Conservation (phyloP, 2,888 invertebrate genomes). For the Machimus rusticus region DNA sequence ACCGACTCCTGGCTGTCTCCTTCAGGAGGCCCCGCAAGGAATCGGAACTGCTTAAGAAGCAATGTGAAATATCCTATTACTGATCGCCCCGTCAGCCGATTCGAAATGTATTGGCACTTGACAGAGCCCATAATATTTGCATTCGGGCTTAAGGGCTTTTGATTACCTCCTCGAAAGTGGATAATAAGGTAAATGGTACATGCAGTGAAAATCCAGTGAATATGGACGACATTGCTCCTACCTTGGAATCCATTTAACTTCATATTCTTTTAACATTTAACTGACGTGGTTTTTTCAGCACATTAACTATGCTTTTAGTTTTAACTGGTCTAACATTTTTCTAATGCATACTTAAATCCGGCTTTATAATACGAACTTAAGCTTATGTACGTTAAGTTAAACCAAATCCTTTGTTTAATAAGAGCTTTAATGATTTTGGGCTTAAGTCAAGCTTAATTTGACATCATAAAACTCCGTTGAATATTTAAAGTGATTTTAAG, state of each 20-base stretch:
- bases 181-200: neutral
- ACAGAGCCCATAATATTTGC: constrained; percentile 19
- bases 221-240: neutral
- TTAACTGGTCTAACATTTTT: too few relatives aligned
- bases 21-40: constrained; percentile 22
- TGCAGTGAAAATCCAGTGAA: neutral
- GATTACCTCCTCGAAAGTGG: neutral
- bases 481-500: too few relatives aligned
- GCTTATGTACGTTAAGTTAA: too few relatives aligned
- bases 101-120: constrained; percentile 29
- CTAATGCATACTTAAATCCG: too few relatives aligned
- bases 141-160: neutral
- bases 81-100: neutral
- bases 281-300: too few relatives aligned
- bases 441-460: too few relatives aligned
- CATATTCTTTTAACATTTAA: neutral
- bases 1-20: constrained; percentile 44
- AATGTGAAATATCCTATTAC: constrained; percentile 35
- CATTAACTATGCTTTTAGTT: too few relatives aligned
- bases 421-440: too few relatives aligned
- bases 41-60: neutral
- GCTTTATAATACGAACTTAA: too few relatives aligned
- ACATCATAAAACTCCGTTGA: too few relatives aligned
- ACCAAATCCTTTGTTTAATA: too few relatives aligned
- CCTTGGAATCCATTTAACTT: neutral